Percentiles rank a stretch among this genome's conserved stretches.
These are phyloP conservation scores for Teleogryllus oceanicus DNA, from an alignment of 2,888 invertebrate species.

Conservation along the genomic window DNA sequence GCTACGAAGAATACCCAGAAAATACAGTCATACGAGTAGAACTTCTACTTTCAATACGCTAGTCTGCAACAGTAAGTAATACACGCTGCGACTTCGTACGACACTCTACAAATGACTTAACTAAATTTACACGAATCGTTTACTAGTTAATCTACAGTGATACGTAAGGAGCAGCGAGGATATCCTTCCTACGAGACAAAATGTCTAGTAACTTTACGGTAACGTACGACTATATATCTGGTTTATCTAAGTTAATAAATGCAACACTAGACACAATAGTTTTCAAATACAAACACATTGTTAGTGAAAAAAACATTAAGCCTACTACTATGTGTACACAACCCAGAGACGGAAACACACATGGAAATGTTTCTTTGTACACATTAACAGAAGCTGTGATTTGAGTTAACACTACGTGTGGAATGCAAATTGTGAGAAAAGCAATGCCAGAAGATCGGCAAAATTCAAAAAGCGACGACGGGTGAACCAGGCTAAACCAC, in stretches of 20 bases:
- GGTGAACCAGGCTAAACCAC: slow-evolving; percentile 11
- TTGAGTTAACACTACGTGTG: not conserved
- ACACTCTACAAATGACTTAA: not conserved
- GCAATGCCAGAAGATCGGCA: slow-evolving; percentile 7
- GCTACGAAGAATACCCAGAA: not conserved
- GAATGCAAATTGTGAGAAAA: not conserved
- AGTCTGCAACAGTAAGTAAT: not conserved
- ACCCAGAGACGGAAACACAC: not conserved
- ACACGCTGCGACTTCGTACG: not conserved
- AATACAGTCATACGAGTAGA: not conserved
- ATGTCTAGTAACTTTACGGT: not conserved
- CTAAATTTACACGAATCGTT: not conserved
- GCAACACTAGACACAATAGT: not conserved
- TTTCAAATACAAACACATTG: not conserved
- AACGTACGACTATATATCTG: not conserved
- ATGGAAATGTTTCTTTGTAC: not conserved
- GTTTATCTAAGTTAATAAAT: not conserved
- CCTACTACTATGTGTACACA: slow-evolving; percentile 7
- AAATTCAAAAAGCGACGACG: slow-evolving; percentile 1
- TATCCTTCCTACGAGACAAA: not conserved
- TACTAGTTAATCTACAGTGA: not conserved
- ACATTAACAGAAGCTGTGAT: not conserved
- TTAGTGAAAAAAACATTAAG: not conserved
- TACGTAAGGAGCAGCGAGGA: not conserved
- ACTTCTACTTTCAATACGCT: not conserved